Base-by-base conservation (phyloP, 2,797 vertebrate genomes). In the Megaceryle alcyon region DNA sequence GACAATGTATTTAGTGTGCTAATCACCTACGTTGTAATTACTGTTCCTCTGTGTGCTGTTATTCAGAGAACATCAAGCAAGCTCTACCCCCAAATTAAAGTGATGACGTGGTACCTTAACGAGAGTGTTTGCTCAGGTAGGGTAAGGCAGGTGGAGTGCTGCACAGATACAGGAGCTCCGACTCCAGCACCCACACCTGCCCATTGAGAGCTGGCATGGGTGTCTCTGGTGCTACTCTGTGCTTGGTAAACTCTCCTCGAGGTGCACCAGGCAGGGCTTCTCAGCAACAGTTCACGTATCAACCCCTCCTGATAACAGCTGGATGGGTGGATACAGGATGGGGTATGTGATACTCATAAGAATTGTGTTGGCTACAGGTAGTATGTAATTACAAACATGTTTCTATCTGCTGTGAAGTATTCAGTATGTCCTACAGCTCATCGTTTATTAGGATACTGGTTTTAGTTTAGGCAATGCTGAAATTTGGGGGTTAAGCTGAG, bases 91-190 rank as follows among this genome's bases (percentile, higher is more conserved):
- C 22, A 4, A 21, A 21, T 23, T 53, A 56, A 60, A 64, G 44
- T 4, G 23, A 54, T 48, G 57, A 82, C 14, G 29, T n/a, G 26
- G 18, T 46, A 54, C 35, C 44, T 49, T 37, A 73, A 5, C 26
- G 10, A 46, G 60, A 28, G 65, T 29, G 23, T 59, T 84, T 49
- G 29, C 22, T 14, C 12, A 6, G 19, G 31, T 5, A 31, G 33
- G 44, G 37, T 69, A 8, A 19, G 0, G 0, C 31, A 43, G 70
- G 13, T 0, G 0, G 29, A 85, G 37, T n/a, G 57, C 37, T 66
- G 66, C 12, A 5, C 5, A 35, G 33, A 1, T 14, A 48, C 8
- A 75, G 37, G 21, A 88, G 5, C 46, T 13, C 8, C 3, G 22
- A 8, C 13, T 65, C 31, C 59, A 64, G 63, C 48, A 56, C 33